phyloP scores from a whole-genome alignment of 2,797 vertebrate genomes.

The Adelosebastes latens region DNA sequence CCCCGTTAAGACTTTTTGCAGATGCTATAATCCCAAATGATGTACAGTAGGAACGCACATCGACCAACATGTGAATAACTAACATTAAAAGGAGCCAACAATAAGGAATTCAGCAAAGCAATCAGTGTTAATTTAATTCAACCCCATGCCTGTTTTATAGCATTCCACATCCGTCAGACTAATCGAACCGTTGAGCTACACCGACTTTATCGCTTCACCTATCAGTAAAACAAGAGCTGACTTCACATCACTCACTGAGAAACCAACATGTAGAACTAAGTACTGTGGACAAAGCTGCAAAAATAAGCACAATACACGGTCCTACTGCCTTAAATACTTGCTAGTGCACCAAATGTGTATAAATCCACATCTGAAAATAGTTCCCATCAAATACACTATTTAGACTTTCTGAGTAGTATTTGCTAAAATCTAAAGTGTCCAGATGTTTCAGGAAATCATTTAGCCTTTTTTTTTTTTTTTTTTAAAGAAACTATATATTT shows the following conservation, averaged over 20 bases:
- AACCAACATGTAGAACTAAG: not conserved
- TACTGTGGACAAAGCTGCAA: not conserved
- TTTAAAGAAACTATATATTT: not conserved
- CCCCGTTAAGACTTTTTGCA: conserved; percentile 31
- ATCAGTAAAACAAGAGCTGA: not conserved
- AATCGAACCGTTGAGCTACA: not conserved
- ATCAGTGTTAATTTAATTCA: not conserved
- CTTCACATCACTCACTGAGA: not conserved
- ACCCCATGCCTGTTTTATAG: not conserved
- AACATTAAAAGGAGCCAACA: not conserved
- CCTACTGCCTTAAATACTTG: not conserved
- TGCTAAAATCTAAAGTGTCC: not conserved
- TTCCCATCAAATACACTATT: not conserved
- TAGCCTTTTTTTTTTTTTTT: not conserved
- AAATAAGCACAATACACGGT: not conserved
- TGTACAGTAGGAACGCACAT: not conserved
- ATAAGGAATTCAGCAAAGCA: not conserved
- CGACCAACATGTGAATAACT: not conserved
- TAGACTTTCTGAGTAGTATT: not conserved
- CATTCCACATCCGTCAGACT: not conserved
- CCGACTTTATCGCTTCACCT: not conserved
- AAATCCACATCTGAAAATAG: not conserved
- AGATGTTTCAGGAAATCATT: not conserved
- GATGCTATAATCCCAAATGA: conserved; percentile 5
- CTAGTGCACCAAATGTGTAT: not conserved